phyloP scores from a whole-genome alignment of 2,888 invertebrate species.

The Thereva nobilitata region DNA sequence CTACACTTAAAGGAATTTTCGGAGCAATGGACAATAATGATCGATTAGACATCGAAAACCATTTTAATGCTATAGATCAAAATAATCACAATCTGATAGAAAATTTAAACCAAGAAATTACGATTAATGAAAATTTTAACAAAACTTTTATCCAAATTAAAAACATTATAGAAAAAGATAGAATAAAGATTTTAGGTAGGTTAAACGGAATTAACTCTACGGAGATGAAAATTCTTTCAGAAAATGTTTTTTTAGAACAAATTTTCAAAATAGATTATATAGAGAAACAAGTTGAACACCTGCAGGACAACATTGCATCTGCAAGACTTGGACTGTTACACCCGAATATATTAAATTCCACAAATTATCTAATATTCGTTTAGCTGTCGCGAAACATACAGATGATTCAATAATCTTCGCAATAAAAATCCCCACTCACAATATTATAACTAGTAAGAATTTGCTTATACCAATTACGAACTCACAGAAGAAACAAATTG shows the following conservation, averaged over 20 bases:
- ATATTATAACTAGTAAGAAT: too few relatives aligned
- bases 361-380: too few relatives aligned
- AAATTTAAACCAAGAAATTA: not conserved
- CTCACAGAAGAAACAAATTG: too few relatives aligned
- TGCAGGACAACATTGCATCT: too few relatives aligned
- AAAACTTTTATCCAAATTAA: not conserved
- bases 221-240: not conserved
- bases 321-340: too few relatives aligned
- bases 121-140: not conserved
- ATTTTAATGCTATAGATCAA: not conserved
- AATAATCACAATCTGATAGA: not conserved
- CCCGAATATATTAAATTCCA: too few relatives aligned
- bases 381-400: too few relatives aligned
- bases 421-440: too few relatives aligned
- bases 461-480: too few relatives aligned
- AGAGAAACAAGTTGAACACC: constrained; percentile 1
- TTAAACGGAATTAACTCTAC: not conserved
- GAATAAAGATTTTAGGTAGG: not conserved
- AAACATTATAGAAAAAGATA: not conserved
- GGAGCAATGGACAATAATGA: not conserved
- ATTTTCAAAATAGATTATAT: not conserved
- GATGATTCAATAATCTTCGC: too few relatives aligned
- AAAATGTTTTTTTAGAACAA: not conserved
- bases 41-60: not conserved
- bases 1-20: too few relatives aligned